These are phyloP conservation scores for Lithophane semibrunnea DNA, from an alignment of 2,888 invertebrate genomes.

Conservation along the genomic window DNA sequence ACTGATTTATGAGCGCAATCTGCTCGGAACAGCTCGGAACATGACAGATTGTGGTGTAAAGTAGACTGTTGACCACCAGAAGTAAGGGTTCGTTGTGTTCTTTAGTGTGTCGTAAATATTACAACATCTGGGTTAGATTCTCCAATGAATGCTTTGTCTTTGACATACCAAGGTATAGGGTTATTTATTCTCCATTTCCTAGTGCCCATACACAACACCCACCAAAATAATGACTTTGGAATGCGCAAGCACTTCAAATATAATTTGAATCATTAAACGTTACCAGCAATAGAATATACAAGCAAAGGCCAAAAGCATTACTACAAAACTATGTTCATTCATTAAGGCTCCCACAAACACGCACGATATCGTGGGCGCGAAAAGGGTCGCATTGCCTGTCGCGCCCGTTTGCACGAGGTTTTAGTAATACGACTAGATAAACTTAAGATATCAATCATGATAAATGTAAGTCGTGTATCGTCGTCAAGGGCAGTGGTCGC, in stretches of 20 bases:
- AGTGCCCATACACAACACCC: neutral
- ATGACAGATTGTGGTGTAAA: slow-evolving; percentile 19
- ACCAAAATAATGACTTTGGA: neutral
- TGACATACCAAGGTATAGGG: neutral
- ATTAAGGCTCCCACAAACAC: neutral
- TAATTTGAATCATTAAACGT: neutral
- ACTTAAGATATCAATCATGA: slow-evolving; percentile 1
- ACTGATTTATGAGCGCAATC: slow-evolving; percentile 36
- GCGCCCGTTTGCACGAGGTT: no score
- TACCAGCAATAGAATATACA: neutral
- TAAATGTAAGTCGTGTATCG: slow-evolving; percentile 6
- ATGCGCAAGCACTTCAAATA: neutral
- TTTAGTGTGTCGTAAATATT: neutral
- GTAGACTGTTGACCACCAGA: slow-evolving; percentile 4
- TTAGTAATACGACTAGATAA: neutral
- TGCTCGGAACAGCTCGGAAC: slow-evolving; percentile 19
- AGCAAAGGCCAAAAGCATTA: neutral
- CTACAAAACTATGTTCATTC: slow-evolving; percentile 25
- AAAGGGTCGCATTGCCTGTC: no score
- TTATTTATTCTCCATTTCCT: neutral
- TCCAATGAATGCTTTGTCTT: neutral
- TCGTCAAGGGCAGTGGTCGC: slow-evolving; percentile 27
- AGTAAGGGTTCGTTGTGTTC: slow-evolving; percentile 3
- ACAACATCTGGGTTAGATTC: neutral
- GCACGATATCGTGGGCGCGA: no score